A percentile compares a stretch with the other conserved stretches of the same genome.
These are phyloP conservation scores for Pampusana beccarii DNA, from an alignment of 2,113 vertebrate species.

Conservation along the genomic window DNA sequence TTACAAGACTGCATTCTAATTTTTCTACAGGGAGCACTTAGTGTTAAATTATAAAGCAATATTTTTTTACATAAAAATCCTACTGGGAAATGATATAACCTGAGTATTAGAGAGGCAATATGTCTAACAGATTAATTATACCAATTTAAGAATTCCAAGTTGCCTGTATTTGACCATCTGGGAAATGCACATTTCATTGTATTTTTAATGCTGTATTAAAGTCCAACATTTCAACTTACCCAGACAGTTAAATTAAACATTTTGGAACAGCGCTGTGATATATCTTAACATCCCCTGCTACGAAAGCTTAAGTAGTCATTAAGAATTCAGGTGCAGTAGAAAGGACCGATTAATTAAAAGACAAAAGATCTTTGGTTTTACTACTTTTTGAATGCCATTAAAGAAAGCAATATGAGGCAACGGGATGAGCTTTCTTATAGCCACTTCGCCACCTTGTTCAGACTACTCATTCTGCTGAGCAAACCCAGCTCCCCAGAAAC, in stretches of 20 bases:
- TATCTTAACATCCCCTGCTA: neutral
- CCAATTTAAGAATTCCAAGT: slow-evolving; percentile 57
- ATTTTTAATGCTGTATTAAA: slow-evolving; percentile 66
- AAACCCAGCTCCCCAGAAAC: neutral
- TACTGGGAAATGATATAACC: slow-evolving; percentile 33
- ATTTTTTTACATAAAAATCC: slow-evolving; percentile 62
- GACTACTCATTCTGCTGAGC: neutral
- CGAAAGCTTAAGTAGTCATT: neutral
- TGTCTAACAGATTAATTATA: slow-evolving; percentile 62
- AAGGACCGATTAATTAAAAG: neutral
- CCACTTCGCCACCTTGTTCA: neutral
- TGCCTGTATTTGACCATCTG: slow-evolving; percentile 23
- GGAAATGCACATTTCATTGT: slow-evolving; percentile 46
- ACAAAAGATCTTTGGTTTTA: neutral
- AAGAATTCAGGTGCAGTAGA: slow-evolving; percentile 6
- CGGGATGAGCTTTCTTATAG: neutral
- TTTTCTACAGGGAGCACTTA: slow-evolving; percentile 61
- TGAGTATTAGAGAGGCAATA: slow-evolving; percentile 38
- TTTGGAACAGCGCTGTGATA: slow-evolving; percentile 18
- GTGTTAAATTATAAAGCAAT: slow-evolving; percentile 45
- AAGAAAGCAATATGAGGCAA: neutral
- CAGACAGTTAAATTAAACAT: slow-evolving; percentile 61
- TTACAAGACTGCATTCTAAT: slow-evolving; percentile 16
- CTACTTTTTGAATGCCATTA: neutral
- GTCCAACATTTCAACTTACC: slow-evolving; percentile 26